Conservation (phyloP, 2,888 invertebrate species). For the Pheosia gnoma region DNA sequence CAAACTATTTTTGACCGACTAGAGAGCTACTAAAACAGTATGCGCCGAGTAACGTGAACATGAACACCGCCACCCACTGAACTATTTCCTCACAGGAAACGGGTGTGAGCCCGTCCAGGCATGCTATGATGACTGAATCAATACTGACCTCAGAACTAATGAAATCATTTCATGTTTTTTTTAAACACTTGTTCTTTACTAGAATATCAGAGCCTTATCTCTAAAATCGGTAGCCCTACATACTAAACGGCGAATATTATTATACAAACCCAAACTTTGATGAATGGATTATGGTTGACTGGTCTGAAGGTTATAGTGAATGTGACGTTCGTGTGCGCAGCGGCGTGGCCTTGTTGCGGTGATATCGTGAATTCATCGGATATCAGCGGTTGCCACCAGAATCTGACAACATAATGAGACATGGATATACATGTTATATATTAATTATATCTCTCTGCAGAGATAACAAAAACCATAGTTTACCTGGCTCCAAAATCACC, state of each 20-base stretch:
- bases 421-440: background rate
- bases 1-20: no score
- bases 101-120: no score
- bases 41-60: no score
- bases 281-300: slow-evolving; percentile 69
- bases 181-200: no score
- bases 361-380: slow-evolving; percentile 83
- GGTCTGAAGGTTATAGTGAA: slow-evolving; percentile 87
- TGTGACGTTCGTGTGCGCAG: slow-evolving; percentile 85
- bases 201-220: no score
- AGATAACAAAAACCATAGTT: background rate
- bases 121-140: no score
- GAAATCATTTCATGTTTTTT: no score
- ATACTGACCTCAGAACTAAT: no score
- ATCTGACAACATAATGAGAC: slow-evolving; percentile 47
- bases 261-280: slow-evolving; percentile 74
- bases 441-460: background rate
- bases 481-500: slow-evolving; percentile 77
- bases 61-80: no score
- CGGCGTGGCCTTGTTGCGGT: slow-evolving; percentile 86
- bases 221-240: no score
- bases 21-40: no score
- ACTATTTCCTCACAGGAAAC: no score
- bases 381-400: slow-evolving; percentile 76
- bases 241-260: background rate